phyloP scores from a whole-genome alignment of 2,113 vertebrate genomes.

The Brachionichthys hirsutus region DNA sequence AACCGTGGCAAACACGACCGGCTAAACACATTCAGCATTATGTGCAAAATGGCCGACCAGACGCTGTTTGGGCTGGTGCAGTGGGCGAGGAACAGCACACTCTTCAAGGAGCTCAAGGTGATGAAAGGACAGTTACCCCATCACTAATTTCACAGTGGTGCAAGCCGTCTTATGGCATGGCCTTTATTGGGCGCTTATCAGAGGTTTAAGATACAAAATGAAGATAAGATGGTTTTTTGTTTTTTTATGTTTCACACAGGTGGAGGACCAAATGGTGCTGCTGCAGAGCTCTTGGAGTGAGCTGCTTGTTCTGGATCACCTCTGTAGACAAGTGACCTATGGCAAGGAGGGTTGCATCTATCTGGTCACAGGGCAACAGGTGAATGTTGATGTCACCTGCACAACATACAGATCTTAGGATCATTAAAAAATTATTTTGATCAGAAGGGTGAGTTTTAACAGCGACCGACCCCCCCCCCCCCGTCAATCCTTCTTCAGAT shows the following conservation, averaged over 20 bases:
- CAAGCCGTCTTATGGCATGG: neutral
- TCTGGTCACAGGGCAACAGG: conserved; percentile 82
- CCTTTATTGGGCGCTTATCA: neutral
- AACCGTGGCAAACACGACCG: conserved; percentile 79
- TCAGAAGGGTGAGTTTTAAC: neutral
- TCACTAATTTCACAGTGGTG: neutral
- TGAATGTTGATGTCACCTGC: conserved; percentile 14
- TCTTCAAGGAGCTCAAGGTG: conserved; percentile 84
- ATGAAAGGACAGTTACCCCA: neutral
- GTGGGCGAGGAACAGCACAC: conserved; percentile 78
- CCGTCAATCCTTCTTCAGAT: conserved; percentile 65
- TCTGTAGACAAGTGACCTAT: conserved; percentile 79
- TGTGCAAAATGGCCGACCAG: conserved; percentile 84
- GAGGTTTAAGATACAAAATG: neutral
- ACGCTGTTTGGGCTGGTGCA: conserved; percentile 81
- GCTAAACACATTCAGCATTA: conserved; percentile 82
- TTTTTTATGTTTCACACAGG: conserved; percentile 53
- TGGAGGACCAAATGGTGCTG: conserved; percentile 82
- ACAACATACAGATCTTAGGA: neutral
- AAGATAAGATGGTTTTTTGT: neutral
- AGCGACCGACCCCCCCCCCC: neutral
- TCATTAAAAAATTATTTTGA: neutral
- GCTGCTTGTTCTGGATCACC: conserved; percentile 80
- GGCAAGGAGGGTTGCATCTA: conserved; percentile 78
- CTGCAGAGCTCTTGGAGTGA: conserved; percentile 85